Evolutionary conservation across 35 echinoderm and acorn worm genomes (phyloP).

Genomic region (Heliocidaris tuberculata): DNA sequence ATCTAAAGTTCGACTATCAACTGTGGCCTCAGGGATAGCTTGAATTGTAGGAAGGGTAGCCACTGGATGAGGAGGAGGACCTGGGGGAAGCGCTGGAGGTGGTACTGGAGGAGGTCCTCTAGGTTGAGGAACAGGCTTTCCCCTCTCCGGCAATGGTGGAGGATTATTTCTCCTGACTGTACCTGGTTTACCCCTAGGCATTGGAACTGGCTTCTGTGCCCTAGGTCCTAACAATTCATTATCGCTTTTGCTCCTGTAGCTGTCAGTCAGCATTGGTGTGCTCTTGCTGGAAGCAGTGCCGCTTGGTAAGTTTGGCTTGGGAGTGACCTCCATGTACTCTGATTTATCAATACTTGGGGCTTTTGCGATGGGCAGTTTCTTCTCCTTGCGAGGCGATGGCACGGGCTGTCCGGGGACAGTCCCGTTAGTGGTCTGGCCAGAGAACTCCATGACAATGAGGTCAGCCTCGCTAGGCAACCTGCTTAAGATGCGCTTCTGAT

Average conservation of each 20-base stretch:
- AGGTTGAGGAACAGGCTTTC: constrained; percentile 15
- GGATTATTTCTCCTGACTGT: neutral
- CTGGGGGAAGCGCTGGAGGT: neutral
- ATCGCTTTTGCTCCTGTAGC: neutral
- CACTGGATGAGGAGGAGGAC: neutral
- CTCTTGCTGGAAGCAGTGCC: neutral
- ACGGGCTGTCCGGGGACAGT: neutral
- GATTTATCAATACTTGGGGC: constrained; percentile 1
- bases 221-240: neutral
- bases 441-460: constrained; percentile 6
- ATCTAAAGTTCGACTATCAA: neutral
- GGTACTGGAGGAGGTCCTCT: neutral
- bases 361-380: neutral
- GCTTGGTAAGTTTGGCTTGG: neutral
- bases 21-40: neutral
- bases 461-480: constrained; percentile 7
- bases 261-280: neutral
- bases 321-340: neutral
- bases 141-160: constrained; percentile 36
- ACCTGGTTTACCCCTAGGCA: neutral
- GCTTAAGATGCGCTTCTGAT: constrained; percentile 42
- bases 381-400: constrained; percentile 14
- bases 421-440: neutral
- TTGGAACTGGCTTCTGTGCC: constrained; percentile 2
- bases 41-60: neutral